These are phyloP conservation scores for Pholis gunnellus DNA, from an alignment of 2,113 vertebrate genomes.

Conservation along the genomic window DNA sequence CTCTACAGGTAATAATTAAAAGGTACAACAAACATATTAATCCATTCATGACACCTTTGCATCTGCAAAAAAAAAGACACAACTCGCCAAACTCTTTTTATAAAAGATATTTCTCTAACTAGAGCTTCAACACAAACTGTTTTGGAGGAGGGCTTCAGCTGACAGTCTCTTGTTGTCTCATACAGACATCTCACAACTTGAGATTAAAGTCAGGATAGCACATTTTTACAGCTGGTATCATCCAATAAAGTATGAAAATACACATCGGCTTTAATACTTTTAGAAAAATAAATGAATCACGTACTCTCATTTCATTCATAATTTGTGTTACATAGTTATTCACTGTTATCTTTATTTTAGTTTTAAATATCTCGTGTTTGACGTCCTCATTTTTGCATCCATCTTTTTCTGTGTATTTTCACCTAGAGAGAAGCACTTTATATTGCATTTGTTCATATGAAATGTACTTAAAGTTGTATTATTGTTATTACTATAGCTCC, in stretches of 20 bases:
- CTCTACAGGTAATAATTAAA: neutral
- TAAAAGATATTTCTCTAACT: neutral
- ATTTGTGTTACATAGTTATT: neutral
- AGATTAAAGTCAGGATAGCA: too few species aligned
- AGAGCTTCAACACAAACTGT: neutral
- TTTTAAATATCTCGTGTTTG: neutral
- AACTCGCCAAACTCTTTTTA: too few species aligned
- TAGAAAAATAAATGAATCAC: neutral
- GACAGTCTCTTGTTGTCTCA: neutral
- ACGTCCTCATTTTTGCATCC: neutral
- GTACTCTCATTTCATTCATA: neutral
- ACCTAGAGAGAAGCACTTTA: neutral
- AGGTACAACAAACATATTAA: neutral
- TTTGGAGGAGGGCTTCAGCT: neutral
- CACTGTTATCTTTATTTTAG: too few species aligned
- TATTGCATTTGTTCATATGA: neutral
- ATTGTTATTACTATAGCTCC: neutral
- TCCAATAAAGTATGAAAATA: too few species aligned
- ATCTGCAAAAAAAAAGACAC: neutral
- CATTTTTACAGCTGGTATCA: too few species aligned
- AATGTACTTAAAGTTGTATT: neutral
- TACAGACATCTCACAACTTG: neutral
- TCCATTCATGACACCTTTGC: neutral
- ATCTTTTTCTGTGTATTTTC: neutral
- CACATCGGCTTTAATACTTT: too few species aligned